phyloP scores from a whole-genome alignment of 2,888 invertebrate genomes.

The Tetranychus piercei region DNA sequence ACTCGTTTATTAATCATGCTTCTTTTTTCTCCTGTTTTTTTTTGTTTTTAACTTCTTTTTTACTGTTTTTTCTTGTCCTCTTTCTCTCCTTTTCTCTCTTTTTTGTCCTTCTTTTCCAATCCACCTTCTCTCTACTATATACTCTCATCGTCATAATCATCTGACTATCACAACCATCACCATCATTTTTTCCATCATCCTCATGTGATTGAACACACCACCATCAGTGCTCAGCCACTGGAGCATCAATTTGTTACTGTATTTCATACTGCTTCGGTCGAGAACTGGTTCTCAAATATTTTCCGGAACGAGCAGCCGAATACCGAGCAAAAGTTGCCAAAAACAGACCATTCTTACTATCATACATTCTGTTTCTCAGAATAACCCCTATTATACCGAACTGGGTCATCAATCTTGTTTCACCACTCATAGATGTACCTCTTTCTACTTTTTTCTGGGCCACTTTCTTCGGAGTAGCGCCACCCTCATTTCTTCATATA shows the following conservation, averaged over 20 bases:
- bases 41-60: not conserved
- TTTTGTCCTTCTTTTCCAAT: not conserved
- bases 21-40: not conserved
- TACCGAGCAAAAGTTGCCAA: constrained; percentile 55
- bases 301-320: constrained; percentile 62
- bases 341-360: constrained; percentile 70
- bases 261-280: constrained; percentile 76
- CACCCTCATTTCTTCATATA: constrained; percentile 90
- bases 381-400: constrained; percentile 95
- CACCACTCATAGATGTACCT: constrained; percentile 91
- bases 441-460: constrained; percentile 76
- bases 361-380: constrained; percentile 88
- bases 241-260: constrained; percentile 84
- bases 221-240: constrained; percentile 65
- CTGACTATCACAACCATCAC: no score
- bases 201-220: not conserved
- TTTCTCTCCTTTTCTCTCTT: constrained; percentile 9
- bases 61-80: constrained; percentile 3
- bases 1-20: not conserved
- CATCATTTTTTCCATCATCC: no score
- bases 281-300: constrained; percentile 61
- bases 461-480: constrained; percentile 87
- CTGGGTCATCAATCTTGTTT: constrained; percentile 94
- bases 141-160: not conserved
- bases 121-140: not conserved